Base-by-base conservation (phyloP, 2,113 vertebrate species). In the Ciconia stormi region DNA sequence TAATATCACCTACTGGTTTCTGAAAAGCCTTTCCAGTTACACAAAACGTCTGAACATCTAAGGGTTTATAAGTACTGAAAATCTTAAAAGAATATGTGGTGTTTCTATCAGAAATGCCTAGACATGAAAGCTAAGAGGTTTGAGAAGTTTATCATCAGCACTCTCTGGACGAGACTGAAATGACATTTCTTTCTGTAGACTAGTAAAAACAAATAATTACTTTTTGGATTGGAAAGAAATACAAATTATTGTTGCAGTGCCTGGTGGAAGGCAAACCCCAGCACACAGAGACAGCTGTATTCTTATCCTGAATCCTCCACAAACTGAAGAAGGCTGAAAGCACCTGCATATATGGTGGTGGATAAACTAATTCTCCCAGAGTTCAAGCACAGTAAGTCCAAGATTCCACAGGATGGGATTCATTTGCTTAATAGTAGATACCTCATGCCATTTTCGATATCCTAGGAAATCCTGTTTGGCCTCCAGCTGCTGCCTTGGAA, bases 191-290 rank as follows among this genome's bases (percentile, higher is more conserved):
- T 89, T 69, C 42, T 59, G 19, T 18, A 50, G 72, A 55, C 32
- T 47, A 50, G 21, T 47, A 66, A 63, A 95, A 94, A 80, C 73
- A 96, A 96, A 79, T 85, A 94, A 95, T 87, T 94, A 47, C 40
- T 38, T 73, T 82, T 50, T 52, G 13, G 23, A 82, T 76, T 2
- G 0, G 16, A 92, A 72, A 55, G n/a, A 91, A 90, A 85, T 52
- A 47, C 46, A 86, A 69, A 40, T 26, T 81, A 38, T 50, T 56
- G 63, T 55, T 72, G 40, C 55, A 65, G 11, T 58, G 38, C n/a
- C 65, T 85, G 55, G 46, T 82, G 52, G 61, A 91, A 80, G 44
- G 80, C 50, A 95, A 94, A 91, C 12, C 42, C n/a, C 83, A 83
- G 58, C 58, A 44, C 32, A 66, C 0, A 82, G 44, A 85, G 6